Base-by-base conservation (phyloP, 2,113 vertebrate species). In the Hippocampus barbouri region DNA sequence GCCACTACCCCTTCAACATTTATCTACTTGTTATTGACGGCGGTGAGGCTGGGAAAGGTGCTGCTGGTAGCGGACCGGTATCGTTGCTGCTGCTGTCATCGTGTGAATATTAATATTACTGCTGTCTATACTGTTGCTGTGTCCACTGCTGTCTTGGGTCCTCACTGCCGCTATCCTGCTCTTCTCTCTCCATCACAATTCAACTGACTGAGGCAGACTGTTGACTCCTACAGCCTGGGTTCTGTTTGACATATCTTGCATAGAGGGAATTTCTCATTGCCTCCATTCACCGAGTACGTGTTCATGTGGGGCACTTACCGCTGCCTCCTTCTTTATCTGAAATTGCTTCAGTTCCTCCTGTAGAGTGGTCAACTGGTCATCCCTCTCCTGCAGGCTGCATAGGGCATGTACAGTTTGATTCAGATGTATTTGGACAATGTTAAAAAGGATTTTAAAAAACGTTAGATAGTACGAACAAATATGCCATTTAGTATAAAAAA, bases 371-470 rank as follows among this genome's bases (percentile, higher is more conserved):
- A 92, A 16, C 73, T 89, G 78, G 40, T 4, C 8, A 54, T 89
- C 86, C 76, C 74, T 87, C 53, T 91, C 89, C 71, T 87, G 81
- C 38, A 92, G 77, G 66, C 91, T 92, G 69, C 53, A 69, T n/a
- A 45, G 23, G 8, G 2, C 23, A 8, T 4, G 25, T 1, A 34
- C 23, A n/a, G 12, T 66, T 66, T 4, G 15, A 47, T 47, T 66
- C 21, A 56, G 21, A n/a, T 1, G 10, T n/a, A 11, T 54, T 54
- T 25, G 43, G 23, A 25, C n/a, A 41, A n/a, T n/a, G n/a, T 45
- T 7, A 7, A 40, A 47, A 27, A 9, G 18, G 30, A 27, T 30
- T 27, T 23, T 4, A 5, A 6, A 30, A 30, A n/a, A 21, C 14
- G n/a, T 45, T 7, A n/a, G 40, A 27, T 27, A 4, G 18, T 18